Evolutionary conservation across 30 jellyfish, hydroid and myxozoan species (phyloP), one percentile per base, ranked within the genome.

Genomic region (Cassiopea xamachana): DNA sequence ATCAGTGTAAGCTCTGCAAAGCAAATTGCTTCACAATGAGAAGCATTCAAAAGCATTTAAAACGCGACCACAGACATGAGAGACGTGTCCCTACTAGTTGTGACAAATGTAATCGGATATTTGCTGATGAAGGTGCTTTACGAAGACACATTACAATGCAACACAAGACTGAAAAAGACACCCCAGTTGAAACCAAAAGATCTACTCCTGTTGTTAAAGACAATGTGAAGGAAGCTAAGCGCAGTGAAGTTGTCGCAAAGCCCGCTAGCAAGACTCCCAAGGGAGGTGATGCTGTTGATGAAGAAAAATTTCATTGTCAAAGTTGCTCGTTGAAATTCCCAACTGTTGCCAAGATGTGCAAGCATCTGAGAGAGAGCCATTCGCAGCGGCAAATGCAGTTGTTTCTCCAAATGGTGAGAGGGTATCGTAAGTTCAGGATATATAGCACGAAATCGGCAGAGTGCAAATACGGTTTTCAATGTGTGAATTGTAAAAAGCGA

Each of bases 291-390:
- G 39, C 39, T 27, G 39, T 27, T 75, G 64, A 46, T 75, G 46
- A 5, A 6, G 80, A 73, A 59, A 47, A n/a, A 46, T 84, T 70
- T 44, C 62, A 73, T 46, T 84, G 92, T 86, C 77, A 69, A 64
- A n/a, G 19, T 8, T 84, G 92, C 85, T 43, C 86, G 46, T 7
- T 39, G 19, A 43, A 43, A 5, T 87, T 87, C 69, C 47, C 69
- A 9, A 77, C 79, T 46, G 64, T 75, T 14, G 67, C 73, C 17
- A 55, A 78, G 17, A 18, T 76, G 71, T 62, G 69, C 50, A 69
- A 46, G 80, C 94, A 87, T 44, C 49, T 87, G 75, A 61, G 18
- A 16, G 68, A 17, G n/a, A 87, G 46, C 10, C 94, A 87, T 74
- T 49, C 81, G 55, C 76, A 43, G 16, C 69, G 68, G 46, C 27